These are phyloP conservation scores for Falco concolor DNA, from an alignment of 2,797 vertebrate genomes.

Conservation along the genomic window DNA sequence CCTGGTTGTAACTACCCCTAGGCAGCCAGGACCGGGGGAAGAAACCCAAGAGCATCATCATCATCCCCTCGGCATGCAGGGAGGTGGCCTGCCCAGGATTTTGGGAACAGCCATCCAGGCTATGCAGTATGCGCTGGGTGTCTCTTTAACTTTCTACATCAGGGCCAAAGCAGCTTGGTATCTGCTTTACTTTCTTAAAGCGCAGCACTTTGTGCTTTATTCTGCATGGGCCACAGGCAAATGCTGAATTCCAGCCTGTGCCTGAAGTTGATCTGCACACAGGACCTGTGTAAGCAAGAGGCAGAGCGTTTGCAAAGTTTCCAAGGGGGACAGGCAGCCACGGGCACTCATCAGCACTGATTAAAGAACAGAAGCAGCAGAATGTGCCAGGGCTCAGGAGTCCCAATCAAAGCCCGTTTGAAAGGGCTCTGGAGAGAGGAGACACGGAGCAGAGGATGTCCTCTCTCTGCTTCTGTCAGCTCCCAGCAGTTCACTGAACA, in stretches of 20 bases:
- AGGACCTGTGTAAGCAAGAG: neutral
- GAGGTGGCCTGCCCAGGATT: neutral
- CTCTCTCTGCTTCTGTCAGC: neutral
- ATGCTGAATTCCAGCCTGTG: neutral
- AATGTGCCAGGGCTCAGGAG: neutral
- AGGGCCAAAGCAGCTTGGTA: neutral
- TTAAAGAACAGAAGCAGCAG: neutral
- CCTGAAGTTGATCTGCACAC: neutral
- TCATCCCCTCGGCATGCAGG: fast-evolving
- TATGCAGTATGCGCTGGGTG: neutral
- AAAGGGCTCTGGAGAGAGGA: conserved; percentile 24
- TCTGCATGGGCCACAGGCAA: neutral
- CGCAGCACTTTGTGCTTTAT: neutral
- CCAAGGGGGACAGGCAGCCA: neutral
- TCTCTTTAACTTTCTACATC: neutral
- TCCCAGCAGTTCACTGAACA: conserved; percentile 29
- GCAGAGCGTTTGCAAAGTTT: neutral
- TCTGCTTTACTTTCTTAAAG: neutral
- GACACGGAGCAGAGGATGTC: neutral
- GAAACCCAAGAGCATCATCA: neutral
- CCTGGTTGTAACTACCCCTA: neutral
- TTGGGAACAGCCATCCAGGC: neutral
- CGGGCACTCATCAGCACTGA: neutral
- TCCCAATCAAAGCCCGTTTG: neutral
- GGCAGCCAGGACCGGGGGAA: neutral